phyloP scores from a whole-genome alignment of 2,113 vertebrate genomes.

The Phodopus roborovskii region DNA sequence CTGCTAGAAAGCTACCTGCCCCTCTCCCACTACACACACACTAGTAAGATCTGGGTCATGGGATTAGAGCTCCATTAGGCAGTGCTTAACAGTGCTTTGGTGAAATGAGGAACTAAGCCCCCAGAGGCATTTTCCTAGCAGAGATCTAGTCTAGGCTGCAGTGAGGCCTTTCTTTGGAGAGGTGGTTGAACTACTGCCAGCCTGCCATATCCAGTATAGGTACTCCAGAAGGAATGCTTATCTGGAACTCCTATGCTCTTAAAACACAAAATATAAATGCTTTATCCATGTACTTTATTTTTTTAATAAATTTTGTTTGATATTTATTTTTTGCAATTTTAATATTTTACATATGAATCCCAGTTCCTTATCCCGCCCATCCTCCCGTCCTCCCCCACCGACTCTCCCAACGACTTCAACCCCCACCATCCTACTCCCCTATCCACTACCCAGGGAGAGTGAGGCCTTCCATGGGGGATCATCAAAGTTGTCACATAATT shows the following conservation, averaged over 20 bases:
- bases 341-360: no score
- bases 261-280: background rate
- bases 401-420: no score
- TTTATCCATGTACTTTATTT: background rate
- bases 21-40: background rate
- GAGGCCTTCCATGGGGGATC: no score
- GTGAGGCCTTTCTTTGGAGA: background rate
- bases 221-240: background rate
- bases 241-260: background rate
- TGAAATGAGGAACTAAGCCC: constrained; percentile 4
- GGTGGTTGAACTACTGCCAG: background rate
- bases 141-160: background rate
- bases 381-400: no score
- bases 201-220: rapidly evolving
- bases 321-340: background rate
- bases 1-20: background rate
- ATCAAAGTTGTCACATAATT: no score
- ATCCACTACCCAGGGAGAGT: no score
- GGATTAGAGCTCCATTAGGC: background rate
- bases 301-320: background rate
- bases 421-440: no score
- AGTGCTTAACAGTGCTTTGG: background rate
- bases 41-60: background rate
- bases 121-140: background rate
- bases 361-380: no score